Base-by-base conservation (phyloP, 2,797 vertebrate species). In the Hozukius guyotensis region DNA sequence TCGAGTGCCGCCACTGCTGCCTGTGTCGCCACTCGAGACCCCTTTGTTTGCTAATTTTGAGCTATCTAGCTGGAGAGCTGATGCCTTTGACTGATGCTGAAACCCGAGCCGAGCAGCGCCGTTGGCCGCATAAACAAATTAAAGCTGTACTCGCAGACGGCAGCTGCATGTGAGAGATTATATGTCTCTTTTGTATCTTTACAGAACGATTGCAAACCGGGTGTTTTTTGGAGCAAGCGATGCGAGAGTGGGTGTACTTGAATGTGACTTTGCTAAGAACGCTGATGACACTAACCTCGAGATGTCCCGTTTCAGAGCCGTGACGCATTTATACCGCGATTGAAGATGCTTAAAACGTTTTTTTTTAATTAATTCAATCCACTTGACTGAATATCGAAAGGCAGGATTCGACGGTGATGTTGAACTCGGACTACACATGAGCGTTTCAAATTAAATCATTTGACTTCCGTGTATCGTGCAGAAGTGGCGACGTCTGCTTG, bases 111-210 rank as follows among this genome's bases (percentile, higher is more conserved):
- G 66, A 71, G 76, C 69, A 69, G 64, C 18, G 70, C 88, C 68
- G 14, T 70, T 14, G 86, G 87, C 85, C 62, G 36, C 61, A 31
- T 82, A 92, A 91, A 92, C 88, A 91, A 92, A 92, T 89, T 85
- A 91, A 29, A 87, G 82, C 57, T 56, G 25, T 63, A 61, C 73
- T 78, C 38, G 0, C 69, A 84, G 83, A 87, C 42, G 25, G 73
- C 87, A 78, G 86, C 89, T 92, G 92, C 71, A 6, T 75, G 63
- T 11, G 13, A 82, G 81, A 91, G 89, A 93, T 93, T 90, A 84
- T 72, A 65, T 3, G 32, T 78, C 56, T 83, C 70, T 83, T 86
- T 91, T 89, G 79, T 92, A 75, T 87, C 64, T 76, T 86, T 85
- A 78, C 46, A 25, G 60, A 85, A 66, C 74, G 69, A 90, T 83